Percentiles rank a stretch among this genome's conserved stretches.
Conservation (phyloP, 2,797 vertebrate genomes). For the Moxostoma hubbsi region DNA sequence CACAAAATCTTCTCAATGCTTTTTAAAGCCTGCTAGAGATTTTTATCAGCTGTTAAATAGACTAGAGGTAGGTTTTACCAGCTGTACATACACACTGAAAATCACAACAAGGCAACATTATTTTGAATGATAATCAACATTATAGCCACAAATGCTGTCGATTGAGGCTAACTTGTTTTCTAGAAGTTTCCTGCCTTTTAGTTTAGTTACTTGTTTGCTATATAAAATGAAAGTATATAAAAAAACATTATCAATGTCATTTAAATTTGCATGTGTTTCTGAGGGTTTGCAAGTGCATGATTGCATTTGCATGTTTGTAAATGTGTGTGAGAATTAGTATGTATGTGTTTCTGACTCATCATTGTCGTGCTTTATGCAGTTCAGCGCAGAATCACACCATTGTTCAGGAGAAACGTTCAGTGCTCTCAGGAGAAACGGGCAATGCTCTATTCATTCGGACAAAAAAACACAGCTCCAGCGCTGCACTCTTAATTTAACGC, state of each 20-base stretch:
- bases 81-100: not conserved
- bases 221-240: not conserved
- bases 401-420: conserved; percentile 1
- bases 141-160: no score
- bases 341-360: not conserved
- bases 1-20: not conserved
- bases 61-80: not conserved
- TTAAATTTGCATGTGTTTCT: conserved; percentile 3
- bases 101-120: no score
- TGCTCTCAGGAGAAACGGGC: not conserved
- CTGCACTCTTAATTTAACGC: conserved; percentile 42
- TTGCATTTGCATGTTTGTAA: conserved; percentile 2
- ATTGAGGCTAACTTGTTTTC: no score
- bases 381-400: conserved; percentile 11
- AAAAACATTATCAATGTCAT: not conserved
- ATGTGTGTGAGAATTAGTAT: not conserved
- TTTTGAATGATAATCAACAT: no score
- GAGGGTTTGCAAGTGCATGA: not conserved
- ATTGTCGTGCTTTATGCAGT: conserved; percentile 9
- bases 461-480: conserved; percentile 35
- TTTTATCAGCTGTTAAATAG: conserved; percentile 18
- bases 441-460: conserved; percentile 30
- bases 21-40: not conserved
- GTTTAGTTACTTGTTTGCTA: not conserved
- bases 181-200: no score